Conservation (phyloP, 2,888 invertebrate species). For the Bimastos eiseni region DNA sequence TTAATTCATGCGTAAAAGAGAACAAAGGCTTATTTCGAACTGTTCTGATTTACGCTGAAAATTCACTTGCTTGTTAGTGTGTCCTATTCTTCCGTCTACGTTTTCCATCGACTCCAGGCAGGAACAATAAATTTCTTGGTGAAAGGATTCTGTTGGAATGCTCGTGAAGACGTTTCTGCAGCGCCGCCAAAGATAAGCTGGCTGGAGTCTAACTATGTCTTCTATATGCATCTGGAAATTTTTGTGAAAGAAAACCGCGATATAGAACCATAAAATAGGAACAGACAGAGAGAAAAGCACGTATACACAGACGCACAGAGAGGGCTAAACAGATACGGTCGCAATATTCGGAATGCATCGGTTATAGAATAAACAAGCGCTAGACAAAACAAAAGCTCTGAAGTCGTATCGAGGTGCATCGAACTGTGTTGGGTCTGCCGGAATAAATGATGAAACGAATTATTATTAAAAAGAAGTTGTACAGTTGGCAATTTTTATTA, state of each 20-base stretch:
- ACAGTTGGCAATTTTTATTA: no score
- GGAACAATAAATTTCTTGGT: not conserved
- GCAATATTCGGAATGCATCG: not conserved
- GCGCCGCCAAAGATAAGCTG: not conserved
- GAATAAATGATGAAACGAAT: no score
- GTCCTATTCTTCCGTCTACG: not conserved
- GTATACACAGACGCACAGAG: not conserved
- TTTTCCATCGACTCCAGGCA: not conserved
- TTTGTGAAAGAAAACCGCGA: not conserved
- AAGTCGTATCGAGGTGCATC: not conserved
- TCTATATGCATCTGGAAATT: no score
- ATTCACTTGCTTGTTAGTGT: not conserved
- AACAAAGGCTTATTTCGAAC: not conserved
- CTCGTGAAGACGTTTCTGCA: not conserved
- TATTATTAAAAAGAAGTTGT: no score
- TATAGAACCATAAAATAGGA: not conserved
- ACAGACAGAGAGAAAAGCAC: not conserved
- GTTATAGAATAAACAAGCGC: not conserved
- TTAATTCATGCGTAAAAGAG: not conserved
- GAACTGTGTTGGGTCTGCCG: not conserved
- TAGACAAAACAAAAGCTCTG: not conserved
- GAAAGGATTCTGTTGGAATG: not conserved
- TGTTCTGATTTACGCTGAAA: not conserved
- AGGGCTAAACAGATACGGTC: not conserved
- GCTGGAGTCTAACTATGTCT: no score